Evolutionary conservation across 2,888 invertebrate genomes (phyloP).

Genomic region (Drosophila melanosoma): DNA sequence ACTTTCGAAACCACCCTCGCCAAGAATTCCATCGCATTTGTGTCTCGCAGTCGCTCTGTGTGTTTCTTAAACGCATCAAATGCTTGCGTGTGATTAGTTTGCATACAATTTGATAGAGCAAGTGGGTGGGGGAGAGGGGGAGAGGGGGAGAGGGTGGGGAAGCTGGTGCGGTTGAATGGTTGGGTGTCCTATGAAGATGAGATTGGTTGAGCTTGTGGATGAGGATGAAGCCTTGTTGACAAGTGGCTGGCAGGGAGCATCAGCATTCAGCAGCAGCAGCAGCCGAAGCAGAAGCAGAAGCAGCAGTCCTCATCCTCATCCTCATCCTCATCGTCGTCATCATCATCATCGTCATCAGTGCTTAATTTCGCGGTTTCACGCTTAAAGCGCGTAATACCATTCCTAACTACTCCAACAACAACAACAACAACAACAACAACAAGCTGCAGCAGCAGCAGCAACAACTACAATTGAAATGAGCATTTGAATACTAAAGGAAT

Average conservation of each 20-base stretch:
- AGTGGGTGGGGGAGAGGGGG: neutral
- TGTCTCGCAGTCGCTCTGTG: constrained; percentile 29
- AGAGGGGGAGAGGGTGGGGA: constrained; percentile 7
- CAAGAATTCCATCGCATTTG: constrained; percentile 32
- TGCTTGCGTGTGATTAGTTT: constrained; percentile 80
- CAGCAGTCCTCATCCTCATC: constrained; percentile 5
- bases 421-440: constrained; percentile 21
- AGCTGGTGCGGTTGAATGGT: neutral
- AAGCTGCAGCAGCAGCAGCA: constrained; percentile 26
- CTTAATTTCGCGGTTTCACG: constrained; percentile 70
- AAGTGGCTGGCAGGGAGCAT: constrained; percentile 60
- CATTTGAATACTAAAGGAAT: constrained; percentile 74
- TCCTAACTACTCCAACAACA: constrained; percentile 49
- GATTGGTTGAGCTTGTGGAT: constrained; percentile 57
- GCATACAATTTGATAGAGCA: constrained; percentile 69
- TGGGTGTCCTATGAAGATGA: constrained; percentile 40
- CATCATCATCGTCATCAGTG: constrained; percentile 51
- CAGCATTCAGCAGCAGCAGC: constrained; percentile 13
- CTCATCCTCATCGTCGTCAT: constrained; percentile 16
- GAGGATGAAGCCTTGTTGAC: constrained; percentile 71
- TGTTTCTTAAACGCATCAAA: constrained; percentile 78
- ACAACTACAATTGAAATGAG: constrained; percentile 55
- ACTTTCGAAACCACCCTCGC: constrained; percentile 31
- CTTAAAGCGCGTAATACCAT: constrained; percentile 59
- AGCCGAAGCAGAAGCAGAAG: constrained; percentile 30